Base-by-base conservation (phyloP, 2,797 vertebrate species). In the Ctenochaetus hawaiiensis region DNA sequence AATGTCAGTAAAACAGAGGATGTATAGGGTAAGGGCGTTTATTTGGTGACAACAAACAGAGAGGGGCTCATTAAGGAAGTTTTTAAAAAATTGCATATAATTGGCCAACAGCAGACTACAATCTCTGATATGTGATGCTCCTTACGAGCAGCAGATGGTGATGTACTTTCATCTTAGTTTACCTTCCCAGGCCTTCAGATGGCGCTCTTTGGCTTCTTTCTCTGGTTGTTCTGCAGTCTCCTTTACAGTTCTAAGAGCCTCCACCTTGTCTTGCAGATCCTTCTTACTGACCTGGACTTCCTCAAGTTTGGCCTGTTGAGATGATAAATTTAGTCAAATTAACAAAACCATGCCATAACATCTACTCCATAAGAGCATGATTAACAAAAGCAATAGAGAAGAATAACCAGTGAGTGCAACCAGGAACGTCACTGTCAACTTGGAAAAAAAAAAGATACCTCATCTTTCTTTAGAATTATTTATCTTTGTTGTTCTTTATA, bases 141-240 rank as follows among this genome's bases (percentile, higher is more conserved):
- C 39, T 30, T 41, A 43, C 5, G 30, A 65, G 75, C 79, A 74
- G 26, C 7, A 84, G 78, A 77, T 61, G 74, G 60, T 1, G 9
- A 74, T 67, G 43, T 17, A 79, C 1, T 30, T 65, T 72, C 9
- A 66, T 65, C 2, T 61, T 20, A 7, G 60, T 60, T 90, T 87
- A 97, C 97, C 97, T 89, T 98, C 97, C 97, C 97, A 98, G 3
- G 93, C 93, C 93, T 95, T 95, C 45, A 93, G 95, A 72, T 98
- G 97, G 86, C 82, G 93, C 22, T 97, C 97, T 91, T 97, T 98
- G 70, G 97, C 97, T 89, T 96, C 96, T 82, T 95, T 96, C 82
- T 98, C 97, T 0, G 96, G 97, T 72, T 95, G 91, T 86, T 98
- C 97, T 0, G 93, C 96, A 0, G 92, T 88, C 49, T 98, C 97